These are phyloP conservation scores for Cordilura impudica DNA, from an alignment of 2,888 invertebrate species.

Conservation along the genomic window DNA sequence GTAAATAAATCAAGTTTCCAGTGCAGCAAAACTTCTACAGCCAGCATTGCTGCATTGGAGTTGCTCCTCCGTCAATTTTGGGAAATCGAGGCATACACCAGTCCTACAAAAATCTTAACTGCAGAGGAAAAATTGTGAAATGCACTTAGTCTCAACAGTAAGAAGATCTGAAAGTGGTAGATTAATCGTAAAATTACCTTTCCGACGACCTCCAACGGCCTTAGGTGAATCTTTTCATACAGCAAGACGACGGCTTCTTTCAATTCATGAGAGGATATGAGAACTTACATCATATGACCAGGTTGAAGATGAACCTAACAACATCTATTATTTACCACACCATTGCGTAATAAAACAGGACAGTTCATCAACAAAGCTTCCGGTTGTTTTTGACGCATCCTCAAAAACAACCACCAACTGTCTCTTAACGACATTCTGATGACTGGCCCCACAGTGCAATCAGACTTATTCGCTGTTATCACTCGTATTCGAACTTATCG, in stretches of 20 bases:
- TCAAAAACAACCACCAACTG: constrained; percentile 60
- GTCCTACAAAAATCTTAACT: background rate
- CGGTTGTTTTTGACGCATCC: constrained; percentile 67
- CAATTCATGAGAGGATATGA: background rate
- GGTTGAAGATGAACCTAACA: background rate
- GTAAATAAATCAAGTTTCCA: too few species aligned
- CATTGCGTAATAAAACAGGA: constrained; percentile 62
- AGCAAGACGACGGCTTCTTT: background rate
- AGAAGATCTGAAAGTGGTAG: background rate
- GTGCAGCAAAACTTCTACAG: too few species aligned
- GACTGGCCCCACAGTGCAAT: too few species aligned
- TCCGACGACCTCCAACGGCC: background rate
- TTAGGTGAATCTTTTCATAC: background rate
- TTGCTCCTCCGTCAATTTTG: too few species aligned
- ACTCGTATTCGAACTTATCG: constrained; percentile 34
- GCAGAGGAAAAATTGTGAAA: background rate
- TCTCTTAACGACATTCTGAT: too few species aligned
- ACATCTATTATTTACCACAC: constrained; percentile 57
- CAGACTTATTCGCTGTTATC: too few species aligned
- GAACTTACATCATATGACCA: background rate
- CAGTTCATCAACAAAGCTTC: constrained; percentile 63
- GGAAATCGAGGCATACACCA: background rate
- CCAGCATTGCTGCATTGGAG: too few species aligned
- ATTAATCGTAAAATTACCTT: background rate
- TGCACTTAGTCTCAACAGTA: background rate